Base-by-base conservation (phyloP, 2,113 vertebrate species). In the Alouatta palliata region DNA sequence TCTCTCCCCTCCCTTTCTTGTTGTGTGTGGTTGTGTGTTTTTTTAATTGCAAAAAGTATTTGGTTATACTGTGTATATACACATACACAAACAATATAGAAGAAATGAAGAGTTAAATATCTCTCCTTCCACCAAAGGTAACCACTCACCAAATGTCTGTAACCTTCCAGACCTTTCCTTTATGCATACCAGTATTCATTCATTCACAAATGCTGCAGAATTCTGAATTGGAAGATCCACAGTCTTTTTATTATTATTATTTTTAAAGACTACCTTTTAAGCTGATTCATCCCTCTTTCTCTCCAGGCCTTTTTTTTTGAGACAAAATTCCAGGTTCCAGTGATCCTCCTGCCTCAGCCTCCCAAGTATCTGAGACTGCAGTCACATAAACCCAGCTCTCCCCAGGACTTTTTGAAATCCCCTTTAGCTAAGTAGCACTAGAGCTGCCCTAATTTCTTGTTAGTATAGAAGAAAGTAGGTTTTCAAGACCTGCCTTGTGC, bases 161-260 rank as follows among this genome's bases (percentile, higher is more conserved):
- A 73, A 75, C 30, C 80, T 97, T 97, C 66, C 73, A 96, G 71
- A 66, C 5, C 17, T 73, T 87, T 58, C 43, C 58, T 92, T 90
- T 90, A 35, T 68, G 68, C 2, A n/a, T 92, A 92, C 27, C 25
- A 76, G 40, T 75, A 95, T 88, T 86, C n/a, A 77, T 82, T 64
- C 8, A 66, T 80, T 94, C 40, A 64, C 68, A 94, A 87, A 92
- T 23, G 6, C 82, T 70, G 12, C 40, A 82, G 77, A 90, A 93
- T 86, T 95, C 89, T 93, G 45, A 94, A 97, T 25, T 58, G 56
- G 20, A 88, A 88, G 45, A 87, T 56, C 20, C 30, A 35, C 35
- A 70, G 16, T 70, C 27, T 66, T 61, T 61, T 61, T 27, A 61
- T 61, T 25, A 64, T 30, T 30, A 14, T 64, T 64, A 2, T 64